Conservation (phyloP, 2,797 vertebrate genomes). For the Coranthus polyacanthus region DNA sequence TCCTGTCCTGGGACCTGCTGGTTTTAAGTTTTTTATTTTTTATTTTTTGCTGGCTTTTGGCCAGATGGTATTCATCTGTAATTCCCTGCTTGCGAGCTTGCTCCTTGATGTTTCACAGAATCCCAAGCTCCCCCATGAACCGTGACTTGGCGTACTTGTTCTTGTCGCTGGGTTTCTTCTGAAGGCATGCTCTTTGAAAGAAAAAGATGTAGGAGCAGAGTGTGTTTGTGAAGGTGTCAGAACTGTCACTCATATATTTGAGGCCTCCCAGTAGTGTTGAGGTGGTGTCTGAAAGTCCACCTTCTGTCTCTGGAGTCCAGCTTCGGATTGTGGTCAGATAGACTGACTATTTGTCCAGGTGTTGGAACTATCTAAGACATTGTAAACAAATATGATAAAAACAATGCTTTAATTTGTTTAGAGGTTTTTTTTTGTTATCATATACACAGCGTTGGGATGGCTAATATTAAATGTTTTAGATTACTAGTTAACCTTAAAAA, state of each 20-base stretch:
- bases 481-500: too few species aligned
- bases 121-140: slow-evolving; percentile 37
- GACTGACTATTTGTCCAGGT: too few species aligned
- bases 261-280: slow-evolving; percentile 33
- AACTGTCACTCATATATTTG: slow-evolving; percentile 54
- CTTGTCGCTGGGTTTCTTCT: slow-evolving; percentile 33
- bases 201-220: slow-evolving; percentile 35
- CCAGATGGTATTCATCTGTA: slow-evolving; percentile 58
- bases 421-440: too few species aligned
- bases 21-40: slow-evolving; percentile 27
- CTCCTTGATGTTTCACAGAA: slow-evolving; percentile 57
- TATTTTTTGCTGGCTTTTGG: slow-evolving; percentile 54
- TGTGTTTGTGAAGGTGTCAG: slow-evolving; percentile 55
- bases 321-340: slow-evolving; percentile 42
- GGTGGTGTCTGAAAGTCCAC: slow-evolving; percentile 32
- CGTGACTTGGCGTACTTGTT: slow-evolving; percentile 36
- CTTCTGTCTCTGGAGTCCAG: slow-evolving; percentile 41
- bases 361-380: slow-evolving; percentile 46
- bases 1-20: slow-evolving; percentile 47
- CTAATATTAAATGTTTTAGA: too few species aligned
- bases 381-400: too few species aligned
- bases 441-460: too few species aligned
- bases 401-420: too few species aligned
- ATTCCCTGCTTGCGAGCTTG: slow-evolving; percentile 43
- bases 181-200: slow-evolving; percentile 29